Evolutionary conservation across 2,113 vertebrate genomes (phyloP), one percentile per base, ranked within the genome.

Genomic region (Pseudorectes ferrugineus): DNA sequence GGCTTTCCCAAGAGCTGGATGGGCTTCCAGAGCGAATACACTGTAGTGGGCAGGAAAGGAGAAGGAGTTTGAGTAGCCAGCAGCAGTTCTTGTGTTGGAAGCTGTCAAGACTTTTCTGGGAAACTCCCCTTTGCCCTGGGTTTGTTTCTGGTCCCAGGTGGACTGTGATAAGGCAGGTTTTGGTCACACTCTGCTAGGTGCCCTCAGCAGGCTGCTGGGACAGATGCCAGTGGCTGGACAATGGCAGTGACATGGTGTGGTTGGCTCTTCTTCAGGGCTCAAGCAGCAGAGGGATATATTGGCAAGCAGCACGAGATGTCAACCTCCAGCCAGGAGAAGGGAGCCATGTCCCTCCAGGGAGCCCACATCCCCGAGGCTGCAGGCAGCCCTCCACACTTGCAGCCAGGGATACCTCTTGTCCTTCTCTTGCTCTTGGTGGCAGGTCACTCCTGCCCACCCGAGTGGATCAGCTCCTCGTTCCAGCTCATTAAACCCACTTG

Each of bases 171-270:
- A 94, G 78, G 96, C 86, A 90, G 92, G 66, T 72, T 95, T 90
- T 58, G 74, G 96, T 94, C 92, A 94, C 86, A 92, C 65, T 85
- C 94, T 87, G 70, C 74, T 93, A 91, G 57, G 52, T 63, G 62
- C 43, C 85, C 75, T 88, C 73, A 4, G 59, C 1, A 0, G 45
- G 51, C 43, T 73, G 65, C 51, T n/a, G 54, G 80, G 88, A 86
- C 15, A 0, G 68, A 15, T 0, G 12, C 72, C 85, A 75, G 43
- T 0, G 2, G 58, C 62, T 28, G 29, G 55, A 28, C 12, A 13
- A 28, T 8, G 35, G 58, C 82, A 79, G 33, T 0, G 7, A 4
- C 46, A 21, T 0, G 3, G n/a, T 12, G 14, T n/a, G 33, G 23
- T 3, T 59, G 43, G 23, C 23, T 85, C 45, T 42, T 81, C 89